These are phyloP conservation scores for Dromaius novaehollandiae DNA, from an alignment of 2,113 vertebrate species.

Conservation along the genomic window DNA sequence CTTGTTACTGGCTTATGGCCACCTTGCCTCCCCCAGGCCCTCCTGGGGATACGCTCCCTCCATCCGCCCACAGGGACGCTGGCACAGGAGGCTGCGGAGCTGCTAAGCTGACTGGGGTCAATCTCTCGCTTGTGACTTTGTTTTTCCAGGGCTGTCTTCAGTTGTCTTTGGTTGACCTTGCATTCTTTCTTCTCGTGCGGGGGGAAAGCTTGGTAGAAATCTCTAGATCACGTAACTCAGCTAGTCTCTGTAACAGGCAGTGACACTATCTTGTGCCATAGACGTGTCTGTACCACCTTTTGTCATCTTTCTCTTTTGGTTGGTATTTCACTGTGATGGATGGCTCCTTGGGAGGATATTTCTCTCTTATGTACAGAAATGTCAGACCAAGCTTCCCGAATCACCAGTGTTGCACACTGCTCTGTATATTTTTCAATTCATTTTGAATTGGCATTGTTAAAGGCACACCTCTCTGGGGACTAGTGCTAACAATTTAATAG, in stretches of 20 bases:
- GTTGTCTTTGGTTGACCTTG: neutral
- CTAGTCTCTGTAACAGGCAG: neutral
- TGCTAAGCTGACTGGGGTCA: neutral
- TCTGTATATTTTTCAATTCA: conserved; percentile 1
- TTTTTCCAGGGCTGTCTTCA: accelerated
- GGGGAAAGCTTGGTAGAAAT: neutral
- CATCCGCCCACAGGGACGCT: neutral
- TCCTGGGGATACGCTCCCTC: neutral
- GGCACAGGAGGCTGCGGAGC: neutral
- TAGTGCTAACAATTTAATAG: neutral
- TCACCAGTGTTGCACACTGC: neutral
- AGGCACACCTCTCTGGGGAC: neutral
- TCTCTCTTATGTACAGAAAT: neutral
- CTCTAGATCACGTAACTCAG: neutral
- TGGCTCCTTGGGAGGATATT: neutral
- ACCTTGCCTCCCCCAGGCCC: neutral
- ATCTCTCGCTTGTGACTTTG: neutral
- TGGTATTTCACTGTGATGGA: neutral
- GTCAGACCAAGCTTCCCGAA: conserved; percentile 25
- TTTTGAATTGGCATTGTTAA: neutral
- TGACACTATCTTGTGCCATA: neutral
- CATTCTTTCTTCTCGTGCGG: accelerated
- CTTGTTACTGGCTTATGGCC: conserved; percentile 8
- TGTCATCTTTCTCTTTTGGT: neutral
- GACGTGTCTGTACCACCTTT: neutral